Evolutionary conservation across 2,797 vertebrate genomes (phyloP), one percentile per base, ranked within the genome.

Genomic region (Enteromius fasciolatus): DNA sequence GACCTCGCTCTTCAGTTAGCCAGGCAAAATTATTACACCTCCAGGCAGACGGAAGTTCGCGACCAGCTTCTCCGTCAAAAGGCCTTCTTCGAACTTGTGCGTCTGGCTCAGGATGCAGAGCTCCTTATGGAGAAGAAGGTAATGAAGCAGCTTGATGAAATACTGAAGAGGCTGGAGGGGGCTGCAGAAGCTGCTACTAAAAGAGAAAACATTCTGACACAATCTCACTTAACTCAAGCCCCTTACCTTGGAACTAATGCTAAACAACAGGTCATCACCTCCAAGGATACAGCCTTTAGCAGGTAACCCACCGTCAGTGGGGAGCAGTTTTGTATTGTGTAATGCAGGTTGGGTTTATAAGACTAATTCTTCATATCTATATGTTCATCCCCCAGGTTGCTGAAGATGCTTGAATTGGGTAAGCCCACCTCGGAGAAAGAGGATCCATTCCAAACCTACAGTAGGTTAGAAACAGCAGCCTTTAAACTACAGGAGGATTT

Each of bases 21-120:
- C 87, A 92, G 90, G 6, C 97, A 96, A 88, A 92, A 96, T 36
- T 93, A 87, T 86, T 95, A 93, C 68, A 93, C 94, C 64, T 93
- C 93, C 74, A 94, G 91, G 84, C 98, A 98, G 91, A 90, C 96
- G 68, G 90, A 93, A 88, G 92, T 98, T 78, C 92, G 93, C 41
- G 93, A 93, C 88, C 95, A 96, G 86, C 90, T 99, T 33, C 91
- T 97, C 78, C 95, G 92, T 46, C 98, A 98, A 88, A 98, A 96
- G 86, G 94, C 95, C 0, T 96, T 95, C 1, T 97, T 97, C 89
- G 97, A 99, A 31, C 87, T 99, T 87, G 86, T 99, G 70, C 95
- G 93, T 54, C 85, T 98, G 77, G 93, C 93, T 57, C 97, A 91
- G 87, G 94, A 97, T 91, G 88, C 94, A 85, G 97, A 98, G 89